Conservation (phyloP, 2,113 vertebrate species). For the Stercorarius parasiticus region DNA sequence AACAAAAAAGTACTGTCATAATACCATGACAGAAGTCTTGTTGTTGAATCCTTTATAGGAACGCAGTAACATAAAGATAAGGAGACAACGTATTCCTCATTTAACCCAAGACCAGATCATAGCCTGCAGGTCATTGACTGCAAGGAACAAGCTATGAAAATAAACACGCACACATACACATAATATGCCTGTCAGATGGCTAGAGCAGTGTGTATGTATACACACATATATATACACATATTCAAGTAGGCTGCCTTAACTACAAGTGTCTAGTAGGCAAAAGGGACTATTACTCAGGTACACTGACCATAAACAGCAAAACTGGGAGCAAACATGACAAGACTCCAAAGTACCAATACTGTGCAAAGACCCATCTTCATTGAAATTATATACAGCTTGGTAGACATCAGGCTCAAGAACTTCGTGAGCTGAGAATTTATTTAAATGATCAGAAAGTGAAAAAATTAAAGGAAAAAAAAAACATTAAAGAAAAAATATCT, state of each 20-base stretch:
- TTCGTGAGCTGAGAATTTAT: background rate
- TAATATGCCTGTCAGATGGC: background rate
- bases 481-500: background rate
- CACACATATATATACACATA: background rate
- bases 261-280: background rate
- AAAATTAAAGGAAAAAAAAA: background rate
- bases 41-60: background rate
- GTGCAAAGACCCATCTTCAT: fast-evolving
- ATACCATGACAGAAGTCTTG: background rate
- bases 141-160: background rate
- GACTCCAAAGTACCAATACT: background rate
- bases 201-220: background rate
- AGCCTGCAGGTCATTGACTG: background rate
- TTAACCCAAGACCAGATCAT: background rate
- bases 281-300: background rate
- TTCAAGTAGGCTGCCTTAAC: background rate
- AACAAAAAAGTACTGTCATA: background rate
- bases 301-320: background rate
- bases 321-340: background rate
- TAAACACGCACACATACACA: background rate
- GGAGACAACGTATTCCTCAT: background rate
- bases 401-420: background rate
- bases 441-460: background rate
- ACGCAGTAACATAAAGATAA: background rate
- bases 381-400: background rate